Percentiles rank a stretch among this genome's conserved stretches.
Conservation (phyloP, 2,113 vertebrate genomes). For the Hyaena hyaena region DNA sequence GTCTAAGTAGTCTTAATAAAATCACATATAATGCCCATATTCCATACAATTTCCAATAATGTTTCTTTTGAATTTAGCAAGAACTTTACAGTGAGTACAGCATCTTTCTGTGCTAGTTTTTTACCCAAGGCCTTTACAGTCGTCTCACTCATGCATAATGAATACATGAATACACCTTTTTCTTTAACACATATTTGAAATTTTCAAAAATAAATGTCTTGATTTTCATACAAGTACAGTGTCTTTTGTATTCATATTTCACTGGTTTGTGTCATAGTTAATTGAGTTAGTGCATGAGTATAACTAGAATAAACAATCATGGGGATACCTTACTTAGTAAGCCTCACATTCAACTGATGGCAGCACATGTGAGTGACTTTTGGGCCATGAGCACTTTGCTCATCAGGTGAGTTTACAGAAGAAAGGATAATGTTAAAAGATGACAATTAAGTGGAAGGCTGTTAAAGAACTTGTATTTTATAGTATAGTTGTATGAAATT, state of each 20-base stretch:
- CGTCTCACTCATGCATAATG: not conserved
- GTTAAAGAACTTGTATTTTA: not conserved
- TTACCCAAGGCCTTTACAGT: not conserved
- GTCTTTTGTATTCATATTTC: not conserved
- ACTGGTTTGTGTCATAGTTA: constrained; percentile 19
- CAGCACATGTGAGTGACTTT: not conserved
- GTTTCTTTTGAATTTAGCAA: constrained; percentile 26
- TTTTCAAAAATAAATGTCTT: constrained; percentile 19
- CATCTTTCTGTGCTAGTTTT: not conserved
- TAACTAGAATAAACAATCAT: not conserved
- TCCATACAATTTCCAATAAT: not conserved
- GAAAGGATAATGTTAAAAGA: not conserved
- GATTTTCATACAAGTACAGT: not conserved
- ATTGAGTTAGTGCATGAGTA: not conserved
- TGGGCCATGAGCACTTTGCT: not conserved
- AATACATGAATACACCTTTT: not conserved
- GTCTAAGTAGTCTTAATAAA: not conserved
- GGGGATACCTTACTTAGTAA: not conserved
- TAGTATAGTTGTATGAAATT: not conserved
- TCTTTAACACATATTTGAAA: not conserved
- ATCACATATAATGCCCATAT: not conserved
- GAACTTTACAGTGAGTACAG: constrained; percentile 9
- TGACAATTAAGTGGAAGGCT: not conserved
- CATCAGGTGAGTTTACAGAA: not conserved
- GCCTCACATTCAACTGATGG: not conserved